A percentile compares a stretch with the other conserved stretches of the same genome.
phyloP scores from a whole-genome alignment of 2,888 invertebrate genomes.

The Calameuta idolon region DNA sequence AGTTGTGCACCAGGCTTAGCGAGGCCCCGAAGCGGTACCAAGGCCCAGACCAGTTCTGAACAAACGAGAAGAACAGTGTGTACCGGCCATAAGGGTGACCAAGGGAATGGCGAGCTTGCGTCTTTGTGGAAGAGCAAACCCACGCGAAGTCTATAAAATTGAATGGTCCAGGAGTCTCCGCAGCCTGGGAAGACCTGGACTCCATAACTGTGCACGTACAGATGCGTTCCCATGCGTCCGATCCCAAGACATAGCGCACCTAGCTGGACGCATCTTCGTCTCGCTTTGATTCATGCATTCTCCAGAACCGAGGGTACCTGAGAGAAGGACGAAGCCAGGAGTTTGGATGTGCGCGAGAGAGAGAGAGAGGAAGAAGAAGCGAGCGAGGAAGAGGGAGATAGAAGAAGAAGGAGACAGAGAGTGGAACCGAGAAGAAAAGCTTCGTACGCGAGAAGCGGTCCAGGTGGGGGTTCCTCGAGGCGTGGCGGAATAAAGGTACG shows the following conservation, averaged over 20 bases:
- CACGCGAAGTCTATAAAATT: neutral
- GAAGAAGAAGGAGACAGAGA: constrained; percentile 24
- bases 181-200: neutral
- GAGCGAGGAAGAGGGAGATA: constrained; percentile 11
- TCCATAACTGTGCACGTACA: neutral
- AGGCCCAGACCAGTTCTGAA: neutral
- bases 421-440: constrained; percentile 34
- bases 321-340: constrained; percentile 9
- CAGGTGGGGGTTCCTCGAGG: constrained; percentile 42
- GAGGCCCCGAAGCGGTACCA: neutral
- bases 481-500: constrained; percentile 42
- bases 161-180: neutral
- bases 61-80: neutral
- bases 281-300: constrained; percentile 37
- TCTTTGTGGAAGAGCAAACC: neutral
- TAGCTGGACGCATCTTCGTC: neutral
- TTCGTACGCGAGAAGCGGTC: constrained; percentile 37
- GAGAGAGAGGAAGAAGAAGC: constrained; percentile 24
- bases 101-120: neutral
- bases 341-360: constrained; percentile 22
- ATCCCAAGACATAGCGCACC: neutral
- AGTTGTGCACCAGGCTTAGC: constrained; percentile 31
- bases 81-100: neutral
- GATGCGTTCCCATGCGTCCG: neutral
- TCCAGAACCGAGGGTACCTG: constrained; percentile 28